Conservation (phyloP, 2,888 invertebrate species). For the Monopis laevigella region DNA sequence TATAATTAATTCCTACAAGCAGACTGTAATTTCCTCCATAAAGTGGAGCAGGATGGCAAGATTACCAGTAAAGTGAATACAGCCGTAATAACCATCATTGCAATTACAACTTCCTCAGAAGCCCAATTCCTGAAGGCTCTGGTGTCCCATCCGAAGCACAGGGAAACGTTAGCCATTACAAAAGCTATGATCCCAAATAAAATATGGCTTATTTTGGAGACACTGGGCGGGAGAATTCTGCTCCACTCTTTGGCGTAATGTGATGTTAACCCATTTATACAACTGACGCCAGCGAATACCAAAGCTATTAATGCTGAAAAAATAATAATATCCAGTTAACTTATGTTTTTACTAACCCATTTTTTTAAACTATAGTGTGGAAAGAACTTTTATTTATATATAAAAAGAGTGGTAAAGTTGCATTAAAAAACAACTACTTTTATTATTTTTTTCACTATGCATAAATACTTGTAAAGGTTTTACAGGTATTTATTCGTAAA, state of each 20-base stretch:
- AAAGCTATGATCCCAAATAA: constrained; percentile 22
- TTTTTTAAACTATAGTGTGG: too few species aligned
- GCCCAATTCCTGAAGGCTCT: constrained; percentile 24
- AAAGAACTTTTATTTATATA: too few species aligned
- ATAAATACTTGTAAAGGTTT: too few species aligned
- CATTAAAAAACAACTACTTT: too few species aligned
- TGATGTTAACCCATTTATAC: constrained; percentile 23
- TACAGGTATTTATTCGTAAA: too few species aligned
- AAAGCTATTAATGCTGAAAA: constrained; percentile 24
- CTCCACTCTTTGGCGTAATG: constrained; percentile 19
- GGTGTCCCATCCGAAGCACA: constrained; percentile 24
- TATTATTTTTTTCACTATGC: too few species aligned
- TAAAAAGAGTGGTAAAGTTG: too few species aligned
- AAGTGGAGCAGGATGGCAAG: constrained; percentile 16
- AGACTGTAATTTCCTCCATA: constrained; percentile 13
- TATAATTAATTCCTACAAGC: background rate
- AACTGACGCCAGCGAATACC: constrained; percentile 21
- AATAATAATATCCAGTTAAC: too few species aligned
- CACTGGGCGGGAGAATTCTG: constrained; percentile 17
- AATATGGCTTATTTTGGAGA: constrained; percentile 22
- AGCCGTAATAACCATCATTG: constrained; percentile 22
- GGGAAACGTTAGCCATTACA: constrained; percentile 21
- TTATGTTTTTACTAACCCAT: too few species aligned
- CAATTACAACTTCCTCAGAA: constrained; percentile 20
- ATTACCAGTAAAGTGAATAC: constrained; percentile 21